Conservation (phyloP, 2,797 vertebrate genomes). For the Esox masquinongy region DNA sequence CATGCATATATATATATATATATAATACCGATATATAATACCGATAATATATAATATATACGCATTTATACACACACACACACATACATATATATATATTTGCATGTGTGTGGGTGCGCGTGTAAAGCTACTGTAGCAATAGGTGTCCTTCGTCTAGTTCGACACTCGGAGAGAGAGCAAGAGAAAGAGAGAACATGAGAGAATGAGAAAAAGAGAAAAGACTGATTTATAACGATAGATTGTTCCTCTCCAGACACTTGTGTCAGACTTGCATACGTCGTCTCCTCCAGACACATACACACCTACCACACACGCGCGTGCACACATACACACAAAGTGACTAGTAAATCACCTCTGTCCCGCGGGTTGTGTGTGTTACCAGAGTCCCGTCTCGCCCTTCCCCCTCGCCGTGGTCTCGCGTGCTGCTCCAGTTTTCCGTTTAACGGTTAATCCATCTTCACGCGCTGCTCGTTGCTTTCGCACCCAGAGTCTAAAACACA, state of each 20-base stretch:
- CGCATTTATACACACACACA: conserved; percentile 5
- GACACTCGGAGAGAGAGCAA: conserved; percentile 3
- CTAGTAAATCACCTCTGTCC: conserved; percentile 77
- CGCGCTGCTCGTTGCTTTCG: conserved; percentile 1
- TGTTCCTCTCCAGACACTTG: not conserved
- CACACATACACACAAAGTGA: not conserved
- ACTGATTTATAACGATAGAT: not conserved
- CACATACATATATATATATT: not conserved
- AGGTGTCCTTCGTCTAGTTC: not conserved
- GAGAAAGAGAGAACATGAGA: not conserved
- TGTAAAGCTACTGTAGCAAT: not conserved
- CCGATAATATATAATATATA: conserved; percentile 14
- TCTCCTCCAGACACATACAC: not conserved
- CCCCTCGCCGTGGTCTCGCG: conserved; percentile 74
- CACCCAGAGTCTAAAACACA: conserved; percentile 14
- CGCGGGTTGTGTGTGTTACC: conserved; percentile 77
- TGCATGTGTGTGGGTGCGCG: not conserved
- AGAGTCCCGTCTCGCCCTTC: conserved; percentile 77
- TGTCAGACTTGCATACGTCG: not conserved
- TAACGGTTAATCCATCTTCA: conserved; percentile 72
- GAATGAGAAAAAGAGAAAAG: not conserved
- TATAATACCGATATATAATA: too few species aligned
- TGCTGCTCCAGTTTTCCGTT: conserved; percentile 78
- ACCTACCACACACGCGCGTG: not conserved
- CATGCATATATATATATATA: not conserved